Conservation (phyloP, 2,888 invertebrate genomes). For the Tenthredo scrophulariae region DNA sequence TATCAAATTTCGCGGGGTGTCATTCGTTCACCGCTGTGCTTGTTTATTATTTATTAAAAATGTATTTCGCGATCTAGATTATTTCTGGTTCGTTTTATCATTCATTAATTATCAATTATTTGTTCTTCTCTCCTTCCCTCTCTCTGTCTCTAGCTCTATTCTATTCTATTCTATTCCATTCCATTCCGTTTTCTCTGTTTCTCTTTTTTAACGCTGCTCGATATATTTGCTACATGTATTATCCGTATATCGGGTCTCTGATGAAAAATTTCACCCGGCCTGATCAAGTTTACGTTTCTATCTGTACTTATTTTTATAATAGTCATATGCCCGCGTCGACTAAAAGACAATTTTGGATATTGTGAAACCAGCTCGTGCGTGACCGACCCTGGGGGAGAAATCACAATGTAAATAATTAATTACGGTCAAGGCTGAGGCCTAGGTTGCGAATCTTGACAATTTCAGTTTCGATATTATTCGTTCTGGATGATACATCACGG, state of each 20-base stretch:
- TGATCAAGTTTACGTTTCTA: not conserved
- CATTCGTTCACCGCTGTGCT: constrained; percentile 5
- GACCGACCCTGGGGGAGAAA: not conserved
- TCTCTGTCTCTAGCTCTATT: not conserved
- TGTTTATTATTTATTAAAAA: constrained; percentile 21
- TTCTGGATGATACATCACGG: not conserved
- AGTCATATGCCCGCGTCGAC: not conserved
- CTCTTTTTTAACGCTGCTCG: not conserved
- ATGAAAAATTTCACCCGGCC: not conserved
- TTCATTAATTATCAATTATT: not conserved
- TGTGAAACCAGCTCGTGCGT: not conserved
- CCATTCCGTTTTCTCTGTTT: not conserved
- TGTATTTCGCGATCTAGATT: not conserved
- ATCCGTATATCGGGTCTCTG: not conserved
- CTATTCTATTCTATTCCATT: too few relatives aligned
- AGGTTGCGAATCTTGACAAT: not conserved
- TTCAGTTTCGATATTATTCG: not conserved
- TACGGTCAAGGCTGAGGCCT: not conserved
- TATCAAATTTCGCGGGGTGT: not conserved
- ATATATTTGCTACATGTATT: not conserved
- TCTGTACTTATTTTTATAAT: not conserved
- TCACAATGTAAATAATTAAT: constrained; percentile 4
- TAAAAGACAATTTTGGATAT: not conserved
- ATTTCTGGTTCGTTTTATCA: not conserved
- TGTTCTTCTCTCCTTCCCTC: not conserved